These are phyloP conservation scores for Erythrocercus mccallii DNA, from an alignment of 2,113 vertebrate species.

Conservation along the genomic window DNA sequence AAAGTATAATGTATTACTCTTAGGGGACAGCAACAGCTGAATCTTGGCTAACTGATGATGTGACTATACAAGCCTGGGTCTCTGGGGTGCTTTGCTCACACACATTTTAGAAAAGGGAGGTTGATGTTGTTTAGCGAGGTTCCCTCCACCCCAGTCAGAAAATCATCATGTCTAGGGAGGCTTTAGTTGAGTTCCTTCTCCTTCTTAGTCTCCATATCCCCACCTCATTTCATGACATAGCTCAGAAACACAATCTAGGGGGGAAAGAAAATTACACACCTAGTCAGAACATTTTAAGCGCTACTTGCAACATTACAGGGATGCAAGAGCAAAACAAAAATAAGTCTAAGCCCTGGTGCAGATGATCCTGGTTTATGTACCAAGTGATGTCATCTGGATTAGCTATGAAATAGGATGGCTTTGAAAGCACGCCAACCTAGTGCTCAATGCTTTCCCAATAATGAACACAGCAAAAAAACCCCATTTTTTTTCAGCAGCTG, in stretches of 20 bases:
- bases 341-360: neutral
- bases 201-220: neutral
- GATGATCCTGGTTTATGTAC: accelerated
- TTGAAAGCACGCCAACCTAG: neutral
- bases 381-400: neutral
- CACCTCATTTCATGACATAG: neutral
- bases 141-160: neutral
- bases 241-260: neutral
- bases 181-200: neutral
- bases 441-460: neutral
- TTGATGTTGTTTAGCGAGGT: accelerated
- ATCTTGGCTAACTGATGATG: neutral
- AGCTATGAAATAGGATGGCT: neutral
- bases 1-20: neutral
- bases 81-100: neutral
- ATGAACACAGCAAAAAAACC: neutral
- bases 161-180: neutral
- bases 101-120: neutral
- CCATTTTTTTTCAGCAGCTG: neutral
- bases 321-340: neutral
- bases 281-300: too few species aligned
- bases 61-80: accelerated
- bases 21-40: neutral
- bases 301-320: neutral
- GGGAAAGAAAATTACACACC: neutral